phyloP scores from a whole-genome alignment of 2,113 vertebrate species.

The Podarcis cretensis region DNA sequence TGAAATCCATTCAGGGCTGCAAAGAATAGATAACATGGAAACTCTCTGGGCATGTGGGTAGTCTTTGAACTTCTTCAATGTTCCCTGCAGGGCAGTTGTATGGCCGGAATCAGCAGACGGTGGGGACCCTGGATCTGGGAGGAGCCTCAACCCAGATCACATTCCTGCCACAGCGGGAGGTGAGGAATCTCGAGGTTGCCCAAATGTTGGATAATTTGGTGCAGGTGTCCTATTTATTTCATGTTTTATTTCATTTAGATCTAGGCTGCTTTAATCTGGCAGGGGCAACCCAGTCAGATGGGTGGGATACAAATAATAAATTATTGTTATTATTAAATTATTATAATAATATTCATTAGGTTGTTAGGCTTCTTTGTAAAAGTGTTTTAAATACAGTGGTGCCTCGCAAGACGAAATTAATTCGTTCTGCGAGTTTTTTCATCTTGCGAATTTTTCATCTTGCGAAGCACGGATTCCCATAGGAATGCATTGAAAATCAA shows the following conservation, averaged over 20 bases:
- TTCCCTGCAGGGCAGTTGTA: constrained; percentile 89
- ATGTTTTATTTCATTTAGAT: constrained; percentile 43
- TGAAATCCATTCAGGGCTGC: neutral
- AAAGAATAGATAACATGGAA: neutral
- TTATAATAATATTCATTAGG: neutral
- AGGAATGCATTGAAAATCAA: no score
- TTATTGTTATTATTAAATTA: no score
- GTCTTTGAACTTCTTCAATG: constrained; percentile 26
- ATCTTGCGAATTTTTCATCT: no score
- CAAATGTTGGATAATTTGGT: neutral
- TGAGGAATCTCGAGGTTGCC: constrained; percentile 61
- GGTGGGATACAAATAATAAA: no score
- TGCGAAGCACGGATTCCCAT: no score
- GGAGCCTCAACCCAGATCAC: constrained; percentile 98
- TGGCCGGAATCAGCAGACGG: constrained; percentile 82
- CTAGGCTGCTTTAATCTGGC: constrained; percentile 5
- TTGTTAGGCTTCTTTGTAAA: neutral
- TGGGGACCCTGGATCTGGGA: constrained; percentile 94
- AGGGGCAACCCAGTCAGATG: no score
- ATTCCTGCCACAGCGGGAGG: constrained; percentile 92
- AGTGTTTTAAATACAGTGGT: neutral
- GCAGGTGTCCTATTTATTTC: constrained; percentile 1
- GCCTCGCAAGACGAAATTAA: no score
- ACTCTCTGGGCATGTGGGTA: neutral
- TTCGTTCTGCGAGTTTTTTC: no score